Percentiles rank a stretch among this genome's conserved stretches.
phyloP scores from a whole-genome alignment of 2,797 vertebrate genomes.

The Psittacula derbiana region DNA sequence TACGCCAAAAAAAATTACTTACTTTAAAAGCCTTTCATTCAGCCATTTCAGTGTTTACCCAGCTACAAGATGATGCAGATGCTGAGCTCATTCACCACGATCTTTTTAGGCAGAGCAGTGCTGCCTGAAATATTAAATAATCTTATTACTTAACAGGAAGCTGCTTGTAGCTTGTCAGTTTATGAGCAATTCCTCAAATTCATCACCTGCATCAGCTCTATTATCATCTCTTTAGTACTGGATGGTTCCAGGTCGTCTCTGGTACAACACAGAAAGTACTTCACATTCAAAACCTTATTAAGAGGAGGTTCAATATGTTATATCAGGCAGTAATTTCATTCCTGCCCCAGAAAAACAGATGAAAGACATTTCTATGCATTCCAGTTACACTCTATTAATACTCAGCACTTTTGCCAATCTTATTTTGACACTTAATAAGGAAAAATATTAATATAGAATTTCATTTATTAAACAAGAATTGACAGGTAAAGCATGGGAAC shows the following conservation, averaged over 20 bases:
- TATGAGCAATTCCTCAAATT: background rate
- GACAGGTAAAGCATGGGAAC: background rate
- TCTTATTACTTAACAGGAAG: conserved; percentile 15
- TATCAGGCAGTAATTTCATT: background rate
- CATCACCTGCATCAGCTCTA: background rate
- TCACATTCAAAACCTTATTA: background rate
- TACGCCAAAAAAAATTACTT: background rate
- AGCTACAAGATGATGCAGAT: background rate
- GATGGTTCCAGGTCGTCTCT: background rate
- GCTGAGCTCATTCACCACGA: background rate
- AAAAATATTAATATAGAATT: background rate
- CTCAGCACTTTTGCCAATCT: background rate
- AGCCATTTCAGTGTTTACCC: background rate
- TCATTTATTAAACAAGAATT: background rate
- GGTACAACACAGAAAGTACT: background rate
- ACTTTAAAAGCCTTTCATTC: background rate
- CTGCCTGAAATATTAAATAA: background rate
- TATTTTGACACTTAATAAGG: background rate
- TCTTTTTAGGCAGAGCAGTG: background rate
- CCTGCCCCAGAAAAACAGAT: background rate
- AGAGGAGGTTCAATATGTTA: background rate
- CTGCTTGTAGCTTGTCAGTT: background rate
- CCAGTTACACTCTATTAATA: background rate
- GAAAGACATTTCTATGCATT: background rate
- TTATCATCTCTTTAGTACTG: background rate